Evolutionary conservation across 1,140 invertebrate species (phyloP).

Genomic region (Yoshiicerus persimilis): DNA sequence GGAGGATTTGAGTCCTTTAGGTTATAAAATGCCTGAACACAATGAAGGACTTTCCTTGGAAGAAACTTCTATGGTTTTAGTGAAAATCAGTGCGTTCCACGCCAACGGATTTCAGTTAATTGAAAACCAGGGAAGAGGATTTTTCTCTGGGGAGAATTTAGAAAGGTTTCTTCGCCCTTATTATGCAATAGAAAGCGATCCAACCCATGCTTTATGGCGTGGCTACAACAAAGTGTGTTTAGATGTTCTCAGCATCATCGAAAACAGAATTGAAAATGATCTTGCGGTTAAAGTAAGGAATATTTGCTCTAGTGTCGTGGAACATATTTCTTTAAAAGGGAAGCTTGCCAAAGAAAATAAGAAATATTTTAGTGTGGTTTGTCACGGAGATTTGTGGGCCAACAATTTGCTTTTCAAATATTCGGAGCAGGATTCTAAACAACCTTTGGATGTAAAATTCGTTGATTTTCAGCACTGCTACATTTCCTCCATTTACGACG

Average conservation of each 20-base stretch:
- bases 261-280: neutral
- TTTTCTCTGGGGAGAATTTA: neutral
- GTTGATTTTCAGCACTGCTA: slow-evolving; percentile 65
- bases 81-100: too few species aligned
- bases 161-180: neutral
- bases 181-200: neutral
- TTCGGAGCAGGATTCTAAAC: slow-evolving; percentile 52
- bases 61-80: too few species aligned
- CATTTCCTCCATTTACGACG: slow-evolving; percentile 48
- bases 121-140: neutral
- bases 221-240: too few species aligned
- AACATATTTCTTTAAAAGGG: neutral
- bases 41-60: too few species aligned
- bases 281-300: neutral
- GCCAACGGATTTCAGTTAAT: slow-evolving; percentile 29
- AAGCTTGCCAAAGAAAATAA: slow-evolving; percentile 63
- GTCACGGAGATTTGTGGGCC: too few species aligned
- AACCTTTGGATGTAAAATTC: slow-evolving; percentile 60
- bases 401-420: too few species aligned
- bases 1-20: too few species aligned
- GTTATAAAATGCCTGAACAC: too few species aligned
- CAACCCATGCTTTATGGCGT: neutral
- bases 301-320: neutral
- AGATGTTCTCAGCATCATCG: neutral
- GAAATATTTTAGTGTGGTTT: too few species aligned